Percentiles rank a stretch among this genome's conserved stretches.
phyloP scores from a whole-genome alignment of 2,888 invertebrate species.

The Clistopyga incitator region DNA sequence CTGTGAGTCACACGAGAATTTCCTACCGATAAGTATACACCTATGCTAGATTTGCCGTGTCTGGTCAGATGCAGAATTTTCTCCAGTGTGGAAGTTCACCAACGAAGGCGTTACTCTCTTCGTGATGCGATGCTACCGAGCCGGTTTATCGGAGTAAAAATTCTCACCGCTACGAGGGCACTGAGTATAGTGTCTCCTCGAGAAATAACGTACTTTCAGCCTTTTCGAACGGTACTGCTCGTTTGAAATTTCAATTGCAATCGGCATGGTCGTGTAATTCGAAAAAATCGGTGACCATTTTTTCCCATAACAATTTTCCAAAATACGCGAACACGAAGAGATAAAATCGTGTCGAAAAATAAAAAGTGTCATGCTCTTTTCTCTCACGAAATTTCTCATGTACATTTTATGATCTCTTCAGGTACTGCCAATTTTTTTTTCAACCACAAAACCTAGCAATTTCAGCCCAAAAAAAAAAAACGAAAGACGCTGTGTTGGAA shows the following conservation, averaged over 20 bases:
- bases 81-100: conserved; percentile 41
- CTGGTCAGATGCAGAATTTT: conserved; percentile 42
- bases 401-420: no score
- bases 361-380: no score
- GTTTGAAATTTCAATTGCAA: conserved; percentile 36
- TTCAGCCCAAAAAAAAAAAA: background rate
- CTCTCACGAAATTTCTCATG: no score
- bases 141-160: conserved; percentile 62
- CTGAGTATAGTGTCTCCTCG: conserved; percentile 22
- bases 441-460: background rate
- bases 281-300: no score
- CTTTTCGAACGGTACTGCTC: conserved; percentile 41
- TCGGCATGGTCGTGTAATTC: no score
- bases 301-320: no score
- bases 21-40: conserved; percentile 39
- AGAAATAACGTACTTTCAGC: conserved; percentile 15
- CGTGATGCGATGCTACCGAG: conserved; percentile 63
- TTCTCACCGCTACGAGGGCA: conserved; percentile 58
- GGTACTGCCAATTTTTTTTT: background rate
- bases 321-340: no score
- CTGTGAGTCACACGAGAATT: conserved; percentile 62
- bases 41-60: conserved; percentile 49
- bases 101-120: conserved; percentile 64
- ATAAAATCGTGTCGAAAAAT: no score
- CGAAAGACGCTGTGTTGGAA: no score